Conservation (phyloP, 30 jellyfish, hydroid and myxozoan species). For the Catostylus mosaicus region DNA sequence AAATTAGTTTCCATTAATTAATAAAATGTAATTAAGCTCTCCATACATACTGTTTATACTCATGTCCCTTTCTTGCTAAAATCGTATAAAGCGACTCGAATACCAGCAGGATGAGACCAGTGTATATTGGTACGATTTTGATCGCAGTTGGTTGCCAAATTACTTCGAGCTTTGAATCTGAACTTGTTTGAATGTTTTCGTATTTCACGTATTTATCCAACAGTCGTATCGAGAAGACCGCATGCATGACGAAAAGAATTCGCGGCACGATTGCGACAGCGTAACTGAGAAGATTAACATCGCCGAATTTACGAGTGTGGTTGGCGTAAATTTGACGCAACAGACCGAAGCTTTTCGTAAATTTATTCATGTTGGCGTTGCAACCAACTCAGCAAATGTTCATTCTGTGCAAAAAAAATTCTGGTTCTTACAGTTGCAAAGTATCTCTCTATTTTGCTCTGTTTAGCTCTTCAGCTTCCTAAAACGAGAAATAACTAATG, state of each 20-base stretch:
- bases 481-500: too few species aligned
- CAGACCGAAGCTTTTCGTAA: background rate
- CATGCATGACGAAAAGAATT: conserved; percentile 43
- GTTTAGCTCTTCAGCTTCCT: too few species aligned
- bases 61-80: conserved; percentile 72
- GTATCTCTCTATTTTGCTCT: too few species aligned
- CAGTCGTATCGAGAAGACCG: conserved; percentile 34
- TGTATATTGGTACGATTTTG: conserved; percentile 14
- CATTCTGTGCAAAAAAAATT: too few species aligned
- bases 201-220: conserved; percentile 29
- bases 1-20: background rate
- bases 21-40: too few species aligned
- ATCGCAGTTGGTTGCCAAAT: background rate
- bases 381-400: too few species aligned
- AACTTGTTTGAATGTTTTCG: conserved; percentile 6
- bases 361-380: background rate
- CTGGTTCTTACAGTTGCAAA: too few species aligned
- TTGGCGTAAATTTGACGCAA: background rate
- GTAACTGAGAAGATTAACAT: conserved; percentile 33
- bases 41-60: conserved; percentile 80
- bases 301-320: conserved; percentile 11
- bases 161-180: background rate
- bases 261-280: conserved; percentile 47
- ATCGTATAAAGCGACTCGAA: conserved; percentile 81
- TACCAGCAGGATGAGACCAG: conserved; percentile 53